Conservation (phyloP, 2,797 vertebrate genomes). For the Malurus splendens region DNA sequence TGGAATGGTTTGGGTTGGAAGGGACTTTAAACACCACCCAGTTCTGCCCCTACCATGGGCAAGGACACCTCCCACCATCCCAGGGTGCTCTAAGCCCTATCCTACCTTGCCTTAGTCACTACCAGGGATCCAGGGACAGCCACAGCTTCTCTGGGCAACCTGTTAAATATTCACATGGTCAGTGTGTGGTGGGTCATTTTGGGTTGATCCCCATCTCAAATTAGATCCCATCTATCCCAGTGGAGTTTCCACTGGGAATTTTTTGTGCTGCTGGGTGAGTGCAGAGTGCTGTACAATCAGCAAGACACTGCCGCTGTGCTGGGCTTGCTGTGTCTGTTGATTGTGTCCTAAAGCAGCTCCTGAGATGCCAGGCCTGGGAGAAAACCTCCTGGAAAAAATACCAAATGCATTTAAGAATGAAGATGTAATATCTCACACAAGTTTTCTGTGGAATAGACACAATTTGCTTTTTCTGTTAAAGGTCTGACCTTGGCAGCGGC, state of each 20-base stretch:
- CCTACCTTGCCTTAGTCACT: neutral
- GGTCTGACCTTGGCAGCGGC: neutral
- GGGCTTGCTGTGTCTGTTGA: neutral
- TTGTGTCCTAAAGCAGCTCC: neutral
- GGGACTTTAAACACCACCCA: neutral
- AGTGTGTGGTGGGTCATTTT: neutral
- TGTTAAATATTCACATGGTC: neutral
- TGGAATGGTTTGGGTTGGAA: neutral
- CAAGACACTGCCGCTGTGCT: neutral
- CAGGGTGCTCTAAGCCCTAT: accelerated
- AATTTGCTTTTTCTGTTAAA: neutral
- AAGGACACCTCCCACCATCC: neutral
- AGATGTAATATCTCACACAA: accelerated
- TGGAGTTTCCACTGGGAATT: neutral
- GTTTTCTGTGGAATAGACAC: neutral
- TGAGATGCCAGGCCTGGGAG: neutral
- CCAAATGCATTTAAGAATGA: neutral
- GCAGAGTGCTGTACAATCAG: neutral
- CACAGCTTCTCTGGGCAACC: neutral
- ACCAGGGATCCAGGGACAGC: neutral
- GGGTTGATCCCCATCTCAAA: neutral
- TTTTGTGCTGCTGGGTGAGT: neutral
- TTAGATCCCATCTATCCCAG: neutral
- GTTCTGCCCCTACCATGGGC: accelerated
- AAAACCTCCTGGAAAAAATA: neutral